These are phyloP conservation scores for Anthophora plumipes DNA, from an alignment of 2,888 invertebrate genomes.

Conservation along the genomic window DNA sequence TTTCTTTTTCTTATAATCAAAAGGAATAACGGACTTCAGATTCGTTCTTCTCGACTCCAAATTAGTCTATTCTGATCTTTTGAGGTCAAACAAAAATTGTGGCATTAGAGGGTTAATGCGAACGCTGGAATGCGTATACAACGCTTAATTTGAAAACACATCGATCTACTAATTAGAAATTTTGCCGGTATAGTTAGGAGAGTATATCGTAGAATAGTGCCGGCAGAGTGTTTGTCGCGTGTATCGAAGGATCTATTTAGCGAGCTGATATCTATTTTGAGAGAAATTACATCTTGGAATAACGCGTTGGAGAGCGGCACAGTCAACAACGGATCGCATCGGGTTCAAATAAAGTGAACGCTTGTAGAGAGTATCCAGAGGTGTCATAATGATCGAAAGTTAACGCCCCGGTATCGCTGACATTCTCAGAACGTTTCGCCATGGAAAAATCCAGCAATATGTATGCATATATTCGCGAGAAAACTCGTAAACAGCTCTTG, in stretches of 20 bases:
- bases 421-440: background rate
- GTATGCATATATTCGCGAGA: slow-evolving; percentile 6
- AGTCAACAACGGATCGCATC: slow-evolving; percentile 18
- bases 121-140: background rate
- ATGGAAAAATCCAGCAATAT: background rate
- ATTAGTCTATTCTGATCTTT: too few species aligned
- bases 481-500: background rate
- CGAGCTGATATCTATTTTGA: slow-evolving; percentile 48
- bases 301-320: slow-evolving; percentile 17
- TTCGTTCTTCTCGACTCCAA: too few species aligned
- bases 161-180: slow-evolving; percentile 38
- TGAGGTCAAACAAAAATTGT: too few species aligned
- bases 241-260: slow-evolving; percentile 54
- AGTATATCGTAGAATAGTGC: slow-evolving; percentile 14
- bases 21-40: too few species aligned
- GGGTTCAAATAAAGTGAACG: slow-evolving; percentile 17
- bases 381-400: background rate
- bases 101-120: too few species aligned
- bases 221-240: slow-evolving; percentile 32
- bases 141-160: slow-evolving; percentile 8
- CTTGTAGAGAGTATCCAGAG: background rate
- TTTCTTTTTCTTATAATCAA: too few species aligned
- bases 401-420: background rate
- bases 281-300: slow-evolving; percentile 50
- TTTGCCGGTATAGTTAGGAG: slow-evolving; percentile 6